These are phyloP conservation scores for Bolinopsis microptera DNA, from an alignment of 37 sponge, comb jelly and placozoan genomes.

Conservation along the genomic window DNA sequence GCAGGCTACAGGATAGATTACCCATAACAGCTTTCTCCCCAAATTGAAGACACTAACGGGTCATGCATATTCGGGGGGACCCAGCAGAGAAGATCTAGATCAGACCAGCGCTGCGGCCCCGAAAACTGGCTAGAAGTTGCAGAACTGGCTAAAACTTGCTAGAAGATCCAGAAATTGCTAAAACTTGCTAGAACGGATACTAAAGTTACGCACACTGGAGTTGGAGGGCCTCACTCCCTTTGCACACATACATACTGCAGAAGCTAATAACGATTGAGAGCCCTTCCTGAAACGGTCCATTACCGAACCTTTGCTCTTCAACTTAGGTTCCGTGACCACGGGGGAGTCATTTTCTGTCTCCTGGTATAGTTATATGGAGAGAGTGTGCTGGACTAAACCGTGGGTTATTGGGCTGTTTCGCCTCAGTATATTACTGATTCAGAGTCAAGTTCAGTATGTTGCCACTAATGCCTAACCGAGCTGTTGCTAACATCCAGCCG, in stretches of 20 bases:
- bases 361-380: too few relatives aligned
- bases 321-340: background rate
- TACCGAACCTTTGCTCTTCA: background rate
- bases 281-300: background rate
- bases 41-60: too few relatives aligned
- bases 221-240: background rate
- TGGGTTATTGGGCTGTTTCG: too few relatives aligned
- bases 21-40: too few relatives aligned
- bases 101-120: background rate
- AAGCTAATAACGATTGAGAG: background rate
- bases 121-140: background rate
- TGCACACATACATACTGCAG: background rate
- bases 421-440: too few relatives aligned
- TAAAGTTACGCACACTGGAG: background rate
- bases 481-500: too few relatives aligned
- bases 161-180: too few relatives aligned
- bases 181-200: background rate
- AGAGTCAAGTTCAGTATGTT: too few relatives aligned
- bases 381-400: too few relatives aligned
- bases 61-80: background rate
- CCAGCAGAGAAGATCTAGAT: background rate
- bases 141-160: too few relatives aligned
- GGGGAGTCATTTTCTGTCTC: background rate
- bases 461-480: too few relatives aligned
- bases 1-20: too few relatives aligned